Evolutionary conservation across 2,113 vertebrate species (phyloP), one percentile per base, ranked within the genome.

Genomic region (Hippocampus guttulatus): DNA sequence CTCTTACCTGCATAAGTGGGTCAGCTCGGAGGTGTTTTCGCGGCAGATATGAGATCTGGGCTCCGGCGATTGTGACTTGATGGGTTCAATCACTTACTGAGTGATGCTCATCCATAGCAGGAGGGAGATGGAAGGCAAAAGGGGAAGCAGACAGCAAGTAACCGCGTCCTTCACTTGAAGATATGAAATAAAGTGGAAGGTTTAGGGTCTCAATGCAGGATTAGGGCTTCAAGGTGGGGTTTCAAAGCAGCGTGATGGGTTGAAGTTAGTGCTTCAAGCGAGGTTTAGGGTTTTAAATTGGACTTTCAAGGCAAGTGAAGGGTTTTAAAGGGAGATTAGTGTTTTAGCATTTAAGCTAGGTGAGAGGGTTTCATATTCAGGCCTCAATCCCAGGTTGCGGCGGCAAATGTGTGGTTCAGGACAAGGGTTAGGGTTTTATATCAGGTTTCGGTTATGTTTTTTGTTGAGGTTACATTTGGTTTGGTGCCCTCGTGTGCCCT

Each of bases 1-100:
- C 70, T 60, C 75, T 80, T 81, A 83, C 78, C 83, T 84, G 67
- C 23, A 14, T 65, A n/a, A 47, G 62, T 41, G n/a, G n/a, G 9
- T 76, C 68, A 78, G 25, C 30, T 25, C 12, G 20, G 21, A 8
- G 21, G 41, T 51, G 30, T 75, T 76, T 76, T 76, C 75, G 18
- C 33, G 47, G 43, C 41, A 45, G 63, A 65, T 65, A 25, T 25
- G 41, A 47, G n/a, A 25, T 45, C n/a, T 43, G 9, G 21, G 61
- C 20, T 64, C 40, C 15, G 10, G n/a, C 20, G 1, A 64, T 45
- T 45, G n/a, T 5, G 23, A 64, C 11, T 21, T 14, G 40, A 43
- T 64, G n/a, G 40, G 27, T 64, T 64, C 62, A 23, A 64, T 45
- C 63, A 25, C 21, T 43, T 12, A 23, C 63, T 23, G 63, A 43